Evolutionary conservation across 2,797 vertebrate species (phyloP).

Genomic region (Jordanella pulchra): DNA sequence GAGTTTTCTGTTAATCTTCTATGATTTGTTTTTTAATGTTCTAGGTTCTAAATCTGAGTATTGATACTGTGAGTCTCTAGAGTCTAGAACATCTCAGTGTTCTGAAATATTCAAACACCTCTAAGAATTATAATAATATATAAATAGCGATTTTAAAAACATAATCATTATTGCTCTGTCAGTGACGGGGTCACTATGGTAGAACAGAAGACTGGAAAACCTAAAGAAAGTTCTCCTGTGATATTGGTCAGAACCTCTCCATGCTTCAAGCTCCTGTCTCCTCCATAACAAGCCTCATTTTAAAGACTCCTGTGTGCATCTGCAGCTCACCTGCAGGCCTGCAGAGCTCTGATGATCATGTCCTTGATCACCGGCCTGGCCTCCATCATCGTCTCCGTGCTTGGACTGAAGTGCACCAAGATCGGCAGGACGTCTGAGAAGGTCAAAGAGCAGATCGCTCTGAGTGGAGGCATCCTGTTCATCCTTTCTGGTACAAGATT

Average conservation of each 20-base stretch:
- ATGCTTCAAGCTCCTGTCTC: neutral
- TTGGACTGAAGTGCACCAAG: conserved; percentile 87
- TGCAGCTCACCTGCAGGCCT: conserved; percentile 83
- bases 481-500: conserved; percentile 80
- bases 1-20: too few species aligned
- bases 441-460: conserved; percentile 77
- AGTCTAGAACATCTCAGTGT: too few species aligned
- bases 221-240: too few species aligned
- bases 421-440: conserved; percentile 75
- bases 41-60: too few species aligned
- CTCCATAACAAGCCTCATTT: neutral
- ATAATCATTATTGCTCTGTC: too few species aligned
- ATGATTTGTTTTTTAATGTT: too few species aligned
- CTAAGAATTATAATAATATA: too few species aligned
- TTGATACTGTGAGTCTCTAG: neutral
- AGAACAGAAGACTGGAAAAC: too few species aligned
- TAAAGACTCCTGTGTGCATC: neutral
- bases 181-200: too few species aligned
- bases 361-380: conserved; percentile 81
- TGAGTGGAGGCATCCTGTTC: conserved; percentile 80
- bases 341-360: conserved; percentile 86
- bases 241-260: too few species aligned
- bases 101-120: too few species aligned
- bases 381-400: conserved; percentile 73
- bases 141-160: too few species aligned